Evolutionary conservation across 92 coral and sea anemone species (phyloP).

Genomic region (Palythoa caribaeorum): DNA sequence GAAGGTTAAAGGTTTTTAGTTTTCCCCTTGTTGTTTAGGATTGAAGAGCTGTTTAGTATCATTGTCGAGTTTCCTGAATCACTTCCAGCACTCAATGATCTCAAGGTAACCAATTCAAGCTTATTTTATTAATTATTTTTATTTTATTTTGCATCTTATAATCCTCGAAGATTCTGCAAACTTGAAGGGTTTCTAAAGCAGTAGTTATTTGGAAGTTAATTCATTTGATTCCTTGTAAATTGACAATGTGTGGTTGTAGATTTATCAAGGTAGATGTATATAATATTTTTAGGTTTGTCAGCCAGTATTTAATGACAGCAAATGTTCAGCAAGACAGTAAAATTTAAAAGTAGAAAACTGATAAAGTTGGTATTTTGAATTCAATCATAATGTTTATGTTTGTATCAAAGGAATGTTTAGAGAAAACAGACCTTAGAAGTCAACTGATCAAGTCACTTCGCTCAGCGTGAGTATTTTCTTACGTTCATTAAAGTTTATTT

Average conservation of each 20-base stretch:
- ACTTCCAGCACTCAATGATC: conserved; percentile 91
- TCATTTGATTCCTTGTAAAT: no score
- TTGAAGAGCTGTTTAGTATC: conserved; percentile 89
- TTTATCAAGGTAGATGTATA: no score
- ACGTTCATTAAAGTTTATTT: background rate
- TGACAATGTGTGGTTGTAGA: no score
- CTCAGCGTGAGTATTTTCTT: conserved; percentile 76
- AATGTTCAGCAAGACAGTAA: background rate
- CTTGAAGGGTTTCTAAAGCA: no score
- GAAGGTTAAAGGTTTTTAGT: background rate
- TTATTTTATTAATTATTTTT: no score
- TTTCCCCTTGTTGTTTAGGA: conserved; percentile 49
- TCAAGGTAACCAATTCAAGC: conserved; percentile 70
- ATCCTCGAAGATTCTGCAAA: no score
- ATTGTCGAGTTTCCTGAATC: conserved; percentile 99
- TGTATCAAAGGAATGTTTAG: conserved; percentile 82
- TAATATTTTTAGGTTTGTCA: no score
- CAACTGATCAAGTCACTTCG: conserved; percentile 87
- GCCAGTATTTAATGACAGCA: no score
- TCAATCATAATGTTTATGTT: background rate
- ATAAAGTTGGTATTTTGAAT: background rate
- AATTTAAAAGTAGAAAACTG: background rate
- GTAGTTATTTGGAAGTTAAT: no score
- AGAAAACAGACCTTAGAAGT: conserved; percentile 92
- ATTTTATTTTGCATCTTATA: no score